Conservation (phyloP, 2,113 vertebrate genomes). For the Oxygymnocypris stewartii region DNA sequence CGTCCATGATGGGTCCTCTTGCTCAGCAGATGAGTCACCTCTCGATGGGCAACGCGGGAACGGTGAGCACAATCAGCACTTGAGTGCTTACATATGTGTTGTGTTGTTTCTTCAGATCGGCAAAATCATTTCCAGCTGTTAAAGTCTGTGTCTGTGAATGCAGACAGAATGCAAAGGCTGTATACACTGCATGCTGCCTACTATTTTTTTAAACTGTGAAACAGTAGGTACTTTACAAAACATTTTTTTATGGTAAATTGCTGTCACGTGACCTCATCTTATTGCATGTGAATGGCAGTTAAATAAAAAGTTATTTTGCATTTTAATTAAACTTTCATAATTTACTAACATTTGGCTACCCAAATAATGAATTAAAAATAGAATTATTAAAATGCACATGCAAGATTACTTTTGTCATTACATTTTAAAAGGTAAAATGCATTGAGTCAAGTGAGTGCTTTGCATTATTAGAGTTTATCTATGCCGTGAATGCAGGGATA, state of each 20-base stretch:
- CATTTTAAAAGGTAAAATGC: background rate
- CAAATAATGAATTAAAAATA: background rate
- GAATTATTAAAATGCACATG: too few species aligned
- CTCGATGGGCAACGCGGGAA: conserved; percentile 88
- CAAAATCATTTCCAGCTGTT: background rate
- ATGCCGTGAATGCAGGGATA: background rate
- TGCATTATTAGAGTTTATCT: background rate
- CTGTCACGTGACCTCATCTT: background rate
- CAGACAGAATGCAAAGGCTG: background rate
- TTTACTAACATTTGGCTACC: background rate
- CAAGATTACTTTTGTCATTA: background rate
- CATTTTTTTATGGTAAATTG: background rate
- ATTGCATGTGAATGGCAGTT: background rate
- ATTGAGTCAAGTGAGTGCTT: background rate
- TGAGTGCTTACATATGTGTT: background rate
- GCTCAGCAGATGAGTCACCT: conserved; percentile 98
- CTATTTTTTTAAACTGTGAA: background rate
- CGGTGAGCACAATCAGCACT: conserved; percentile 73
- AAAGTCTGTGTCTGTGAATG: background rate
- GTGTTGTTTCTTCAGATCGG: background rate
- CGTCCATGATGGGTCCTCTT: conserved; percentile 92
- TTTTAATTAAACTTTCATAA: background rate
- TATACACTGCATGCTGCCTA: background rate
- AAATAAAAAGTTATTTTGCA: background rate
- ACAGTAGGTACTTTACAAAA: background rate